phyloP scores from a whole-genome alignment of 2,113 vertebrate genomes.

The Phyllostomus hastatus region DNA sequence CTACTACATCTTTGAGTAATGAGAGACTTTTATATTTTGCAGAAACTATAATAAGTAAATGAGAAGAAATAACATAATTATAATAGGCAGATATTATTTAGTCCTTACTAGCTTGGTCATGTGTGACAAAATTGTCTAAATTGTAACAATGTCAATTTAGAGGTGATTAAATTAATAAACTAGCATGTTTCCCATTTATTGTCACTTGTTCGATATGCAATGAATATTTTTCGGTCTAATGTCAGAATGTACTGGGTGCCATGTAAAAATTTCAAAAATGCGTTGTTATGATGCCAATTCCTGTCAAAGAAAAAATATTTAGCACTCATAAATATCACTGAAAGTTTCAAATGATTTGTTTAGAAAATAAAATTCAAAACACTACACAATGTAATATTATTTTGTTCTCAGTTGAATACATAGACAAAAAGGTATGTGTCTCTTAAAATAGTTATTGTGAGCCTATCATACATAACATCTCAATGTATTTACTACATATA shows the following conservation, averaged over 20 bases:
- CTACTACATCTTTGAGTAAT: neutral
- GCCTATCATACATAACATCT: neutral
- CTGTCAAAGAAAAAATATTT: conserved; percentile 18
- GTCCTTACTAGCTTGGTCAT: conserved; percentile 42
- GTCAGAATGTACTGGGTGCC: neutral
- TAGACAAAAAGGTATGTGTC: neutral
- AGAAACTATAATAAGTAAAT: conserved; percentile 21
- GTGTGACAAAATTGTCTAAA: conserved; percentile 50
- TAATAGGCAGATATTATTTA: conserved; percentile 22
- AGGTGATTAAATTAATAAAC: conserved; percentile 19
- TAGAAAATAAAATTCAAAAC: neutral
- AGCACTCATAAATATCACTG: neutral
- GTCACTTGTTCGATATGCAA: neutral
- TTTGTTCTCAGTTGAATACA: neutral
- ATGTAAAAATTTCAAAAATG: neutral
- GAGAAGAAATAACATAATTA: conserved; percentile 37
- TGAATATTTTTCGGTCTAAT: neutral
- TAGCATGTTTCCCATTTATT: neutral
- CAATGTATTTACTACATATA: neutral
- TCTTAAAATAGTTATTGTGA: neutral
- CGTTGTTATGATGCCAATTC: neutral
- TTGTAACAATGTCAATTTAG: neutral
- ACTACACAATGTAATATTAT: neutral
- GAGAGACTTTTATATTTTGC: conserved; percentile 32
- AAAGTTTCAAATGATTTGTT: neutral